Evolutionary conservation across 2,888 invertebrate genomes (phyloP), one percentile per base, ranked within the genome.

Genomic region (Melieria picta): DNA sequence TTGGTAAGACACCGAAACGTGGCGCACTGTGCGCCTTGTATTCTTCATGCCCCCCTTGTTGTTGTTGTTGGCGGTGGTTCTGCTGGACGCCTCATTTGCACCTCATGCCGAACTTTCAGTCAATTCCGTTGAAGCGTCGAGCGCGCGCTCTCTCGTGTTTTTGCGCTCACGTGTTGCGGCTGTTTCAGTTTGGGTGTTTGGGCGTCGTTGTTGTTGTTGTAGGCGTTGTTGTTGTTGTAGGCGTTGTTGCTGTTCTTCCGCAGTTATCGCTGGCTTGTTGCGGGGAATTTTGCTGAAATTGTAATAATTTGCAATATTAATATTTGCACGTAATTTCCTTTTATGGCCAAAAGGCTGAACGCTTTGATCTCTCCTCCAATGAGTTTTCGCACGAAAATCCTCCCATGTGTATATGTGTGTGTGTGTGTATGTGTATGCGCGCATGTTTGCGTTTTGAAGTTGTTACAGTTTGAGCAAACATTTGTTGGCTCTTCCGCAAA

Each of bases 231-330:
- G 11, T 1, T 60, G 42, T 60, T 10, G n/a, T 50, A 10, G 50
- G 9, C 10, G 9, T 9, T 50, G 11, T 50, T 11, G 11, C 5
- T 60, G 42, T 60, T 10, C 43, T 30, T 43, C 42, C 43, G 43
- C 9, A 60, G 16, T 43, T n/a, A 5, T 13, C 16, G 16, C 13
- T 5, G 43, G 43, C 42, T 47, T 60, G 48, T 69, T 62, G 7
- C 43, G 55, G 65, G 13, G 52, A 55, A 64, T 50, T n/a, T 65
- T 57, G 71, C 50, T 73, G 48, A 71, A 71, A 68, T 68, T 71
- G 70, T 55, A 68, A 68, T 68, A 73, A 71, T 71, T 68, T 67
- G 71, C 68, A 52, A 9, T 70, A 64, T 67, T 67, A 68, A 71
- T 73, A 71, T 73, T 73, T 68, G 61, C 71, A 67, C 68, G 60